Evolutionary conservation across 2,888 invertebrate species (phyloP).

Genomic region (Melanchra persicariae): DNA sequence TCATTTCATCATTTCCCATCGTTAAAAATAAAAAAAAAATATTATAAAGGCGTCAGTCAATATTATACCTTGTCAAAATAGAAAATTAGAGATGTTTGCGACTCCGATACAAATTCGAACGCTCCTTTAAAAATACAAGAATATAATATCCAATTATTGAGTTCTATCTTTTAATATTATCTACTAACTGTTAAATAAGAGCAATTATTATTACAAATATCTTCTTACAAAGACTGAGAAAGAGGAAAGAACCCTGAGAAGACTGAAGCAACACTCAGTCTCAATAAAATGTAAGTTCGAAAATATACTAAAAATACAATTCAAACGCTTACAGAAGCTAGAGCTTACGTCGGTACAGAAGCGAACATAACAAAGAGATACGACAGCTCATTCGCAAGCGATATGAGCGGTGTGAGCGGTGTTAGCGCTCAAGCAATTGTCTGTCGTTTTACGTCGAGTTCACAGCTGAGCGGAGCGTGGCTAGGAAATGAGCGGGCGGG

Average conservation of each 20-base stretch:
- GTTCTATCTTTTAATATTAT: too few relatives aligned
- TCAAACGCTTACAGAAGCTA: constrained; percentile 22
- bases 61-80: too few relatives aligned
- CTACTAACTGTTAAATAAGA: too few relatives aligned
- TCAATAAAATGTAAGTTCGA: not conserved
- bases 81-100: too few relatives aligned
- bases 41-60: too few relatives aligned
- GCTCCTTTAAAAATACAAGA: too few relatives aligned
- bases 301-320: constrained; percentile 39
- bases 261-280: not conserved
- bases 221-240: too few relatives aligned
- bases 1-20: too few relatives aligned
- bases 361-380: constrained; percentile 54
- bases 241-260: not conserved
- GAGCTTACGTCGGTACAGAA: constrained; percentile 15
- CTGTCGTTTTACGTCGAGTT: constrained; percentile 69
- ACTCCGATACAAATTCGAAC: too few relatives aligned
- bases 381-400: constrained; percentile 63
- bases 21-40: too few relatives aligned
- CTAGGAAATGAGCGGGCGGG: constrained; percentile 14
- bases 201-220: too few relatives aligned
- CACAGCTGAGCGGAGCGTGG: constrained; percentile 41
- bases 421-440: constrained; percentile 68
- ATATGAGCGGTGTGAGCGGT: constrained; percentile 64
- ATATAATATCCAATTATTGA: too few relatives aligned